These are phyloP conservation scores for Ailurus styani DNA, from an alignment of 2,113 vertebrate species.

Conservation along the genomic window DNA sequence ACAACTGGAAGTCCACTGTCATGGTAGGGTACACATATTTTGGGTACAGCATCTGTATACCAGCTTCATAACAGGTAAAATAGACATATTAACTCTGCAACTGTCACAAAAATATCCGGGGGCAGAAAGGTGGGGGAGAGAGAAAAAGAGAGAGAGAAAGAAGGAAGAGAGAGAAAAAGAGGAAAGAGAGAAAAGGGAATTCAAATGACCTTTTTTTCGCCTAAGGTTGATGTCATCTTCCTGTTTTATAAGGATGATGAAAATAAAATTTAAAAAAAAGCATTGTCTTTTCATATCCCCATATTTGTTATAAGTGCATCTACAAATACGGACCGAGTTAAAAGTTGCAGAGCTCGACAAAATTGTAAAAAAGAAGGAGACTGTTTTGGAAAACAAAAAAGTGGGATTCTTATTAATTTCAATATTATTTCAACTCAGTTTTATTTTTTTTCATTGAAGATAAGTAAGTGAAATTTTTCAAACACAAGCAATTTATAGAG, in stretches of 20 bases:
- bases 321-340: background rate
- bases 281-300: background rate
- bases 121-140: background rate
- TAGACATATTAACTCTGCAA: background rate
- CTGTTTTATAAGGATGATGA: background rate
- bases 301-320: background rate
- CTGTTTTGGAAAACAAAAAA: background rate
- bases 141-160: background rate
- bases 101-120: background rate
- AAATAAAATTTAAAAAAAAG: background rate
- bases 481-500: background rate
- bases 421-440: background rate
- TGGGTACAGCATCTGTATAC: background rate
- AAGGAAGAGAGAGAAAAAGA: background rate
- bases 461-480: background rate
- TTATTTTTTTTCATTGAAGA: background rate
- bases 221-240: background rate
- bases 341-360: background rate
- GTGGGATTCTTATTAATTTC: background rate
- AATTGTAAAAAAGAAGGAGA: background rate
- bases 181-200: background rate
- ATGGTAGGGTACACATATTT: background rate
- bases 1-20: background rate
- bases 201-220: background rate
- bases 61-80: background rate